Evolutionary conservation across 2,797 vertebrate genomes (phyloP).

Genomic region (Malacoctenus gilli): DNA sequence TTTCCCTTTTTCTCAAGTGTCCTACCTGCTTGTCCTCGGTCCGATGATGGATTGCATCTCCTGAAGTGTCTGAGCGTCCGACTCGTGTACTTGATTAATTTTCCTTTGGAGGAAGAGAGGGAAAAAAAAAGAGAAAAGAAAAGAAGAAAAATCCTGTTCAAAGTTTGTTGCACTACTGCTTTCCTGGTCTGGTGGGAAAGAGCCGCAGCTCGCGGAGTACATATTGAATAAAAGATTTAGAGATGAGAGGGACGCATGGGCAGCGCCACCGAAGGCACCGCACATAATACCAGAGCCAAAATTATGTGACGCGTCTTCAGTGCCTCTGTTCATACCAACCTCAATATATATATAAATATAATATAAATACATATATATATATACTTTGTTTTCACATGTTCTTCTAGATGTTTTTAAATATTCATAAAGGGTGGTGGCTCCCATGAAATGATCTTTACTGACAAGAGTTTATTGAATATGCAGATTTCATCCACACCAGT

Average conservation of each 20-base stretch:
- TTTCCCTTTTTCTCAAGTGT: conserved; percentile 1
- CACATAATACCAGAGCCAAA: conserved; percentile 56
- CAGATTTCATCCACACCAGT: conserved; percentile 65
- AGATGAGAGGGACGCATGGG: conserved; percentile 49
- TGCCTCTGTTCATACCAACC: conserved; percentile 54
- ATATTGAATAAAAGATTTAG: conserved; percentile 49
- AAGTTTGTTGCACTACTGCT: conserved; percentile 97
- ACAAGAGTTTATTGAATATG: conserved; percentile 82
- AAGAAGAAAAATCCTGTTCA: conserved; percentile 72
- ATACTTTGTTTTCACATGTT: conserved; percentile 84
- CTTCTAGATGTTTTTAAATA: conserved; percentile 88
- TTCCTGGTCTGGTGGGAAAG: conserved; percentile 85
- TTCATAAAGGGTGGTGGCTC: conserved; percentile 82
- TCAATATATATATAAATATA: conserved; percentile 49
- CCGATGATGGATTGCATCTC: conserved; percentile 41
- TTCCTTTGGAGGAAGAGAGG: conserved; percentile 67
- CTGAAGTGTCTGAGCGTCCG: conserved; percentile 58
- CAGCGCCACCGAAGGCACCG: conserved; percentile 46
- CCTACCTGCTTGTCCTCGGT: neutral
- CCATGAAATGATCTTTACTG: conserved; percentile 72
- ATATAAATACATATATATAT: conserved; percentile 43
- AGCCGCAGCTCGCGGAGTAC: conserved; percentile 81
- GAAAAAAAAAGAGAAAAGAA: conserved; percentile 34
- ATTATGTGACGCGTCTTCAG: conserved; percentile 54
- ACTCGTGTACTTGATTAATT: conserved; percentile 84